Conservation (phyloP, 2,113 vertebrate species). For the Myrmophylax atrothorax region DNA sequence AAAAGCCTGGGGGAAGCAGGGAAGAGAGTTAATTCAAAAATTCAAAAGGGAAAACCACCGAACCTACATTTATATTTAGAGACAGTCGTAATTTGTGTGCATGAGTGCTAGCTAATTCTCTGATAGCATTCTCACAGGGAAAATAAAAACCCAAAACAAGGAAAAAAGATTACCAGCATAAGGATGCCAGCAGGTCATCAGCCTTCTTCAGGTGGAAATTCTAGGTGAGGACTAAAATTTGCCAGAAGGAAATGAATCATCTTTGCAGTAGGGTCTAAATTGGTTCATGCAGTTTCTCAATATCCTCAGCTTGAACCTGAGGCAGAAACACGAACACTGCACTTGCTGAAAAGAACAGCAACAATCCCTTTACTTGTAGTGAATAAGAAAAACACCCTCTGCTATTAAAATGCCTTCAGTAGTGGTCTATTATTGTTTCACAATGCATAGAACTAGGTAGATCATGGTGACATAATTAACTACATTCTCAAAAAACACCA, state of each 20-base stretch:
- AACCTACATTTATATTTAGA: not conserved
- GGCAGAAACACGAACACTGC: not conserved
- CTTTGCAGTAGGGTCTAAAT: not conserved
- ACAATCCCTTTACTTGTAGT: not conserved
- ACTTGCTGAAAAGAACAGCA: not conserved
- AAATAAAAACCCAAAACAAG: not conserved
- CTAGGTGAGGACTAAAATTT: not conserved
- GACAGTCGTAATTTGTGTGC: not conserved
- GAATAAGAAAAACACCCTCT: not conserved
- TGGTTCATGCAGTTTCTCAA: not conserved
- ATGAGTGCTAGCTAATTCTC: not conserved
- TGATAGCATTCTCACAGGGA: not conserved
- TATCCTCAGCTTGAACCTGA: not conserved
- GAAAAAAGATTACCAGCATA: not conserved
- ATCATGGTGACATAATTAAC: not conserved
- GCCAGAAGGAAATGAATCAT: not conserved
- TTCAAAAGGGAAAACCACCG: not conserved
- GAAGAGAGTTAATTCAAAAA: slow-evolving; percentile 10
- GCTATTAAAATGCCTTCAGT: not conserved
- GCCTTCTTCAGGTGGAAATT: not conserved
- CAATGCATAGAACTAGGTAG: not conserved
- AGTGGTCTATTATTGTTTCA: not conserved
- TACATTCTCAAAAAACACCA: not conserved
- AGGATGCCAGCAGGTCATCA: not conserved
- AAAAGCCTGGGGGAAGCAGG: not conserved